A percentile compares a stretch with the other conserved stretches of the same genome.
These are phyloP conservation scores for Arbacia lixula DNA, from an alignment of 53 echinoderm and acorn worm species.

Conservation along the genomic window DNA sequence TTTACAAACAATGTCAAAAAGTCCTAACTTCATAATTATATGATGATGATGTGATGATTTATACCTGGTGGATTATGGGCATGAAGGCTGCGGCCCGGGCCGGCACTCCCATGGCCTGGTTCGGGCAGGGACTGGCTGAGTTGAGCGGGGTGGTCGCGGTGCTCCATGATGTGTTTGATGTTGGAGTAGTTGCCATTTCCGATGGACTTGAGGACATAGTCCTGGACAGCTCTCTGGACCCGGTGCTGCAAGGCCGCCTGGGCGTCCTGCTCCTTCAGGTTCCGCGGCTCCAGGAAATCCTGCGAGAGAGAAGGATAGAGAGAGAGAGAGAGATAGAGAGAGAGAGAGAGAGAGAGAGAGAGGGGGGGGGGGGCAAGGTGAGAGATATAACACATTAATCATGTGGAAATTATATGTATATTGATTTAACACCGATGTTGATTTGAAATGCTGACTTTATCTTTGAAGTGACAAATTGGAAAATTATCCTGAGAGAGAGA, in stretches of 20 bases:
- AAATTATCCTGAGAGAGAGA: no score
- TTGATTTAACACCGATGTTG: no score
- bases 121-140: slow-evolving; percentile 36
- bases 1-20: no score
- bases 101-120: background rate
- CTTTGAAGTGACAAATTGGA: no score
- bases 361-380: no score
- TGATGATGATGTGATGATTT: background rate
- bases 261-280: slow-evolving; percentile 67
- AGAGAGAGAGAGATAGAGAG: no score
- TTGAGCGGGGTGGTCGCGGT: slow-evolving; percentile 36
- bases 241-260: slow-evolving; percentile 53
- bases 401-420: no score
- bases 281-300: slow-evolving; percentile 86
- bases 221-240: slow-evolving; percentile 67
- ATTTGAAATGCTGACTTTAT: no score
- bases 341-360: no score
- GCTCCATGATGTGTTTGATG: slow-evolving; percentile 44
- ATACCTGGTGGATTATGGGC: slow-evolving; percentile 13
- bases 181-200: slow-evolving; percentile 47
- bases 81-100: slow-evolving; percentile 27
- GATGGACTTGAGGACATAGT: slow-evolving; percentile 62
- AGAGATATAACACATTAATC: no score
- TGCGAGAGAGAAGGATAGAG: slow-evolving; percentile 13
- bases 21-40: no score